A percentile compares a stretch with the other conserved stretches of the same genome.
These are phyloP conservation scores for Lysandra bellargus DNA, from an alignment of 2,888 invertebrate species.

Conservation along the genomic window DNA sequence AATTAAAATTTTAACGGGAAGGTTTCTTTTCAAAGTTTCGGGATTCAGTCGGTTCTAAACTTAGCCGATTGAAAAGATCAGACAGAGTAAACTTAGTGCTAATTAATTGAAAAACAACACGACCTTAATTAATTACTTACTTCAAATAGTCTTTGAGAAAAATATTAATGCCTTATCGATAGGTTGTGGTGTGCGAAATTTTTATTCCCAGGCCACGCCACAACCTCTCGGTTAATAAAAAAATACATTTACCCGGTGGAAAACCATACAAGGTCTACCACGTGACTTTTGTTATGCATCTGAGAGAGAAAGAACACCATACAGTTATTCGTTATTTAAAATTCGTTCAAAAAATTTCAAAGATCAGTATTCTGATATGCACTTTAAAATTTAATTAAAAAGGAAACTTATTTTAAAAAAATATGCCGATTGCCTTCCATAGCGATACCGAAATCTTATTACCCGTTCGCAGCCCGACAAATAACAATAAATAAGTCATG, in stretches of 20 bases:
- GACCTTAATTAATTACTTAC: neutral
- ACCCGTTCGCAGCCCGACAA: conserved; percentile 7
- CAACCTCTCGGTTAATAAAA: too few relatives aligned
- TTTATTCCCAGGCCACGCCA: too few relatives aligned
- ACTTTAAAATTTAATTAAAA: too few relatives aligned
- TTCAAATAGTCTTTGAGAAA: neutral
- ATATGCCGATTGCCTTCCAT: neutral
- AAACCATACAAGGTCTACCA: too few relatives aligned
- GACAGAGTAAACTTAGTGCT: neutral
- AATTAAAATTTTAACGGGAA: neutral
- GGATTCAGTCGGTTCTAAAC: neutral
- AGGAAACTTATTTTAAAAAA: too few relatives aligned
- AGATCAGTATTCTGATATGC: too few relatives aligned
- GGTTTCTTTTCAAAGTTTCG: conserved; percentile 7
- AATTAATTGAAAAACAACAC: conserved; percentile 9
- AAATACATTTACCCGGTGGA: too few relatives aligned
- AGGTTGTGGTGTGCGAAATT: neutral
- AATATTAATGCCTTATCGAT: neutral
- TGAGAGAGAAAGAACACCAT: too few relatives aligned
- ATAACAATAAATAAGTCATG: conserved; percentile 26
- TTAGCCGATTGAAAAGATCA: conserved; percentile 4
- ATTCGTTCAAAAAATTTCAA: too few relatives aligned
- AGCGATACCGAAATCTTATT: neutral
- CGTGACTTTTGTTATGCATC: too few relatives aligned
- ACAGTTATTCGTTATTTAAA: too few relatives aligned